Percentiles rank a stretch among this genome's conserved stretches.
Evolutionary conservation across 1,140 invertebrate genomes (phyloP).

Genomic region (Eubasilissa regina): DNA sequence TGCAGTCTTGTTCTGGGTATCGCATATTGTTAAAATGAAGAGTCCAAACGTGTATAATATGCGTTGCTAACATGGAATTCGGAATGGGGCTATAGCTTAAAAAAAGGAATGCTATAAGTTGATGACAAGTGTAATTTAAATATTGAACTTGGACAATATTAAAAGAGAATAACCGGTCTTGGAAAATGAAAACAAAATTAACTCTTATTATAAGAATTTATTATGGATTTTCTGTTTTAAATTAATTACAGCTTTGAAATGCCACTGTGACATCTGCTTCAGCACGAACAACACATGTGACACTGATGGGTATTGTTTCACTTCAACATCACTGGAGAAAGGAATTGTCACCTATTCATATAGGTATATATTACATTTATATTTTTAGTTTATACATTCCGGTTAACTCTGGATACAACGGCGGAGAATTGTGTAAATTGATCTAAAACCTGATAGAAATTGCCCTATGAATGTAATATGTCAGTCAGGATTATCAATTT

Average conservation of each 20-base stretch:
- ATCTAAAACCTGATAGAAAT: no score
- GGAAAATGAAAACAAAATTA: not conserved
- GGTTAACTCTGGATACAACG: no score
- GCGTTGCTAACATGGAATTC: not conserved
- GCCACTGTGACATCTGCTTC: conserved; percentile 84
- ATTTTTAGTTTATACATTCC: not conserved
- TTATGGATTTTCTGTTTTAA: not conserved
- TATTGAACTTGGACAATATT: not conserved
- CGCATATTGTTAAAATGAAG: no score
- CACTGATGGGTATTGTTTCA: conserved; percentile 91
- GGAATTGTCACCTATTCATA: conserved; percentile 78
- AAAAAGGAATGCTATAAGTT: not conserved
- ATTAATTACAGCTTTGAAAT: conserved; percentile 75
- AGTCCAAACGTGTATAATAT: not conserved
- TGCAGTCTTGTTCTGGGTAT: no score
- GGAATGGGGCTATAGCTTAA: not conserved
- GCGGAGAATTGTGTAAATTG: no score
- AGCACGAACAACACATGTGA: conserved; percentile 88
- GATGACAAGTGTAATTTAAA: not conserved
- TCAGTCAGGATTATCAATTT: no score
- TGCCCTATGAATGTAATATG: no score
- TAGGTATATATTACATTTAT: conserved; percentile 73
- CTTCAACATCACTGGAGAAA: conserved; percentile 80
- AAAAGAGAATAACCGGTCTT: not conserved
- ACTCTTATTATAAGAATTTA: not conserved